Base-by-base conservation (phyloP, 2,888 invertebrate species). In the Tortrix viridana region DNA sequence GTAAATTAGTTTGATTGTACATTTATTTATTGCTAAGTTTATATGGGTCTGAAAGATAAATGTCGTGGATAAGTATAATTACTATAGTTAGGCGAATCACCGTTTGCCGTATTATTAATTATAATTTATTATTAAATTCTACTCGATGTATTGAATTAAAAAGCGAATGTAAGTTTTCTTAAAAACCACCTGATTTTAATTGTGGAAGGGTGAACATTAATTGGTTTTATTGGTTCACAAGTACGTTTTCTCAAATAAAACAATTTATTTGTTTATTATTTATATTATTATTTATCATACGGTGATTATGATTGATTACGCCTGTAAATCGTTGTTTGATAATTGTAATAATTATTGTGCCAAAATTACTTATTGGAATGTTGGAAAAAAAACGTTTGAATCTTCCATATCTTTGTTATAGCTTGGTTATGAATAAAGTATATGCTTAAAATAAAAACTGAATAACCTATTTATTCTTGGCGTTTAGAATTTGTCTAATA, bases 11-110 rank as follows among this genome's bases (percentile, higher is more conserved):
- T 68, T 70, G 70, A 70, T 4, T 81, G 75, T 81, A 79, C 73
- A 80, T 75, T 76, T 78, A 85, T 84, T 84, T 84, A 84, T 84
- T 82, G 74, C 73, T 82, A 85, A 83, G 83, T 80, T 79, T 77
- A 72, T 66, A 72, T 54, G 65, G 57, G 56, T 65, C 58, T 69
- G 59, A 65, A 46, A 52, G 32, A 41, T 48, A 43, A 65, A 61
- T 67, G 67, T 60, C 49, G 68, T 69, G 53, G 59, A 50, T 60
- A 50, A 47, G 53, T 60, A 19, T 32, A 59, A 57, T 41, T 60
- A 53, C 59, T 47, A 9, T 46, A 44, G 19, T 43, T 37, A 49
- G 47, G 59, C 64, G 62, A n/a, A 41, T 65, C 19, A 43, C 41
- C 19, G 14, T n/a, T 16, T 41, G 14, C 41, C 41, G 2, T 41